Base-by-base conservation (phyloP, 2,113 vertebrate genomes). In the Oceanodroma tethys region DNA sequence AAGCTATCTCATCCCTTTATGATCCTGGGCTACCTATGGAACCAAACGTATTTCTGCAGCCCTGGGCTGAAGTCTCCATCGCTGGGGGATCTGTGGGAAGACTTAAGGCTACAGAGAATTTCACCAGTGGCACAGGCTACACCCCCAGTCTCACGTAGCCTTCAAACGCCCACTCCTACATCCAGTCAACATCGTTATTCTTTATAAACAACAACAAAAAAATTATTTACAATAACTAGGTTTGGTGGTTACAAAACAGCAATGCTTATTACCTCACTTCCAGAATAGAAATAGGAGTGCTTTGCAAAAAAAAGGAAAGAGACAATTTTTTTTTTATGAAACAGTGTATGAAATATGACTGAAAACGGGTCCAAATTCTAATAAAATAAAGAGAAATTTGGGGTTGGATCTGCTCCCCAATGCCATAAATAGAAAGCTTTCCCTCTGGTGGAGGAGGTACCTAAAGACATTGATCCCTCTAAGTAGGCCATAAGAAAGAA, bases 131-230 rank as follows among this genome's bases (percentile, higher is more conserved):
- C 23, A 23, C 36, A 34, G 19, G 32, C 43, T 40, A 30, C 23
- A 21, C 2, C 25, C 12, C 21, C 34, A 72, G 34, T 40, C 32
- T 74, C 55, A 32, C 0, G 0, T 3, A 73, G 60, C 50, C 29
- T 82, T 86, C 71, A 70, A n/a, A 65, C 48, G 27, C 27, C 20
- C 25, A 34, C 45, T 87, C 22, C n/a, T 90, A 59, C n/a, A 48
- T 43, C 7, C 7, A 48, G 13, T 32, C 43, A 74, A 45, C 48
- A 52, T 29, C 56, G 19, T 34, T 50, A n/a, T 60, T 38, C 27
- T 73, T 65, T 65, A 27, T 52, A 78, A 82, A 52, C 4, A 45
- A 78, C 3, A 45, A 58, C 7, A 29, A 71, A 62, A 25, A 76
- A 58, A 30, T 1, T 32, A 34, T 34, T 56, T 65, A 38, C 10